These are phyloP conservation scores for Eupithecia inturbata DNA, from an alignment of 2,888 invertebrate genomes.

Conservation along the genomic window DNA sequence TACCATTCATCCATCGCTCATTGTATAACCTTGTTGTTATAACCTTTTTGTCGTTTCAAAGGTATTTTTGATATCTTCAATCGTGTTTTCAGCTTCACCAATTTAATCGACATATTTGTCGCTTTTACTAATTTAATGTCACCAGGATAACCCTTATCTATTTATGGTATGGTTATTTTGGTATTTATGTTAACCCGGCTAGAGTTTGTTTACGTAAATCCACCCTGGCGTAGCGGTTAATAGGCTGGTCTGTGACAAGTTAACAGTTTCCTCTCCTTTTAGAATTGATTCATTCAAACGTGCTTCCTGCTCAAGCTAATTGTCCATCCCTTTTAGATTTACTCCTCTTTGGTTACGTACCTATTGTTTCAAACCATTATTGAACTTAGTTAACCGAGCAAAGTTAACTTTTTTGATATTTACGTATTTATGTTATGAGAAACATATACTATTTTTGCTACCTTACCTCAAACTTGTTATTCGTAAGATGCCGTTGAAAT, in stretches of 20 bases:
- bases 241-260: constrained; percentile 72
- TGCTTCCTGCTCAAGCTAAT: constrained; percentile 55
- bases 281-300: constrained; percentile 57
- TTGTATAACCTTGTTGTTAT: not conserved
- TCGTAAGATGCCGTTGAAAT: constrained; percentile 18
- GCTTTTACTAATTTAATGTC: constrained; percentile 19
- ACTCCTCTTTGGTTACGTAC: constrained; percentile 22
- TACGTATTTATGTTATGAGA: not conserved
- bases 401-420: not conserved
- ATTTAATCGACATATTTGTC: not conserved
- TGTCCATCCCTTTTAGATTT: constrained; percentile 45
- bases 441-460: not conserved
- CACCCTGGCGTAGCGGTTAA: constrained; percentile 69
- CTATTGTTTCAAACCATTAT: not conserved
- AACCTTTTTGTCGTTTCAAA: not conserved
- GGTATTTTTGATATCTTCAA: not conserved
- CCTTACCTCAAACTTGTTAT: not conserved
- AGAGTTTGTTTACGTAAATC: constrained; percentile 64
- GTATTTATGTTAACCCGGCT: constrained; percentile 50
- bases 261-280: constrained; percentile 78
- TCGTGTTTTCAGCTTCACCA: not conserved
- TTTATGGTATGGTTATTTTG: too few species aligned
- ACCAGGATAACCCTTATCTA: constrained; percentile 53
- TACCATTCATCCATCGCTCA: not conserved
- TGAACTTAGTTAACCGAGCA: not conserved